Conservation (phyloP, 2,113 vertebrate species). For the Elanoides forficatus region DNA sequence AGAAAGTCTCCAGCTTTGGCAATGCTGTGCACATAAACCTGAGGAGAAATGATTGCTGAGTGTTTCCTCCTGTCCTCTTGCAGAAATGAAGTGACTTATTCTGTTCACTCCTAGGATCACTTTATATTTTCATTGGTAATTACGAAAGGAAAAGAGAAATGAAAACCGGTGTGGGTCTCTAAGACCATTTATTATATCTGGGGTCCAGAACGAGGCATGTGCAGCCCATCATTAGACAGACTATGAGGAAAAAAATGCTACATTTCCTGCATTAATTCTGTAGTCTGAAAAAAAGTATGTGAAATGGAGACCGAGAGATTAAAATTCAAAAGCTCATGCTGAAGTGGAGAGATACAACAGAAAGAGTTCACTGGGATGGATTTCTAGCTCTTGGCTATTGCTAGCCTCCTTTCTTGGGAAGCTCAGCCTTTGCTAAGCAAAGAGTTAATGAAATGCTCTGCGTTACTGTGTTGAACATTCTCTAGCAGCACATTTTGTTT, state of each 20-base stretch:
- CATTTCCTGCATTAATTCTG: neutral
- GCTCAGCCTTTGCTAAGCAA: neutral
- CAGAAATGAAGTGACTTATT: neutral
- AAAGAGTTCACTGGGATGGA: neutral
- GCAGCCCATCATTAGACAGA: neutral
- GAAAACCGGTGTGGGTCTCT: neutral
- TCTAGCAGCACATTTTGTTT: neutral
- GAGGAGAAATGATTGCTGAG: neutral
- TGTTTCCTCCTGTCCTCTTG: neutral
- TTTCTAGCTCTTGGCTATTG: neutral
- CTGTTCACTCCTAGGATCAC: neutral
- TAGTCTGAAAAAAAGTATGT: neutral
- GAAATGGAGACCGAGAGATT: neutral
- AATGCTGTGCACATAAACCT: neutral
- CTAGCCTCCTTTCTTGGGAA: neutral
- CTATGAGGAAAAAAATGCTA: neutral
- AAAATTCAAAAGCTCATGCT: neutral
- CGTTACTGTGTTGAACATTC: neutral
- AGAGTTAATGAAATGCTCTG: neutral
- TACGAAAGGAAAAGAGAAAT: neutral
- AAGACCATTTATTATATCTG: neutral
- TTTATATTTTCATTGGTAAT: neutral
- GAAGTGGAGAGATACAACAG: neutral
- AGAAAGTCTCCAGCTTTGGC: neutral
- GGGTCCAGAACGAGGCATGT: neutral